Evolutionary conservation across 2,888 invertebrate genomes (phyloP), one percentile per base, ranked within the genome.

Genomic region (Matsumyia berberina): DNA sequence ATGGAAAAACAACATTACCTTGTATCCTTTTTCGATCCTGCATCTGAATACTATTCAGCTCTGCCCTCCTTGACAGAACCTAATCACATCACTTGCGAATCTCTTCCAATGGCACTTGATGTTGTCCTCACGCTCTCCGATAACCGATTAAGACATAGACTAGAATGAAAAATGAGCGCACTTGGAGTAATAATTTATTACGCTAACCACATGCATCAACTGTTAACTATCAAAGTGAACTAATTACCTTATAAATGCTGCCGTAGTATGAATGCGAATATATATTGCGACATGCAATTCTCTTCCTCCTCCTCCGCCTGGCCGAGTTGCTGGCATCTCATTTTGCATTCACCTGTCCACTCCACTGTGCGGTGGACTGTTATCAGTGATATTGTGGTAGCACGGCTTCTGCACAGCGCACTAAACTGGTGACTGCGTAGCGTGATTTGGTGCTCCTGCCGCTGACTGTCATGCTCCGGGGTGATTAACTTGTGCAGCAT

Each of bases 401-500:
- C 46, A 78, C 72, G 31, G 72, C 82, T 82, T 53, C 78, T 72
- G 77, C 24, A 49, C 31, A 31, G 77, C 24, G 24, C n/a, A n/a
- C 62, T 55, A 55, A 46, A 35, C 58, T 72, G 60, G 44, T 55
- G 66, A 72, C 72, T 82, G 72, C 77, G 78, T 60, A 37, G 51
- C 66, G 51, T 46, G 64, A 57, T 76, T 77, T 53, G 66, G 70
- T 77, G 9, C 53, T 49, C 17, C 35, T 31, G 39, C 44, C 57
- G 31, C 44, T 70, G 51, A n/a, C 46, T 58, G 12, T 39, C 53
- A 12, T 53, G 74, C 70, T 70, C 33, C 44, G 46, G 46, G 51
- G 85, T 80, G 85, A 76, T 80, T 76, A 85, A 80, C 80, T 74
- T 73, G 39, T 58, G 66, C 85, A 80, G 42, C 66, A 67, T 74